phyloP scores from a whole-genome alignment of 1,140 invertebrate genomes.

The Zaprionus ornatus region DNA sequence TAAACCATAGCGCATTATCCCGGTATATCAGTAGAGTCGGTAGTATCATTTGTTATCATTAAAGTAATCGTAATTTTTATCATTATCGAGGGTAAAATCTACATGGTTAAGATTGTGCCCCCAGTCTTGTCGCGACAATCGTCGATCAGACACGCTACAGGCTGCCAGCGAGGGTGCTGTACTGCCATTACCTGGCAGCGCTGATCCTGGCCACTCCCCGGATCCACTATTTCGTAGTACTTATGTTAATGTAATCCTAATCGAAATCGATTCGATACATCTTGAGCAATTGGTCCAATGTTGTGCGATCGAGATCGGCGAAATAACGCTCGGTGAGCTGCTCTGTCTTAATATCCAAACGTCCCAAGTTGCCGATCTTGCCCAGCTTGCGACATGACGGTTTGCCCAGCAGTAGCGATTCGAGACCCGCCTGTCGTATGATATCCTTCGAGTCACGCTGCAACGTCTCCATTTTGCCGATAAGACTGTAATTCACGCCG shows the following conservation, averaged over 20 bases:
- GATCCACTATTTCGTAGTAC: conserved; percentile 85
- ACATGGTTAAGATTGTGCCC: conserved; percentile 77
- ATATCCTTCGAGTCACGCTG: conserved; percentile 88
- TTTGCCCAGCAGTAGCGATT: conserved; percentile 85
- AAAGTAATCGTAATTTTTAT: conserved; percentile 6
- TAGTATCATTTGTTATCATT: conserved; percentile 47
- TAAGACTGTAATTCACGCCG: conserved; percentile 87
- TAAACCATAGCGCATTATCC: conserved; percentile 40
- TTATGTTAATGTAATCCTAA: conserved; percentile 86
- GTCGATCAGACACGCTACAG: conserved; percentile 6
- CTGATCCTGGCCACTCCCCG: conserved; percentile 54
- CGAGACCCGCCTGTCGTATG: conserved; percentile 86
- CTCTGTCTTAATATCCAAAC: conserved; percentile 84
- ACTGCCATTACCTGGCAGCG: neutral
- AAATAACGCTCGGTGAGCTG: conserved; percentile 87
- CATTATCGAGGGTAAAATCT: conserved; percentile 61
- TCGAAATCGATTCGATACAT: conserved; percentile 91
- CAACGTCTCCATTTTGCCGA: conserved; percentile 89
- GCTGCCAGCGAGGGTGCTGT: neutral
- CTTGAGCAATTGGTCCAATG: conserved; percentile 87
- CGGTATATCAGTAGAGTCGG: conserved; percentile 57
- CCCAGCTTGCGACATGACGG: conserved; percentile 85
- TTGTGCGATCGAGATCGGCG: conserved; percentile 85
- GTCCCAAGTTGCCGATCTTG: conserved; percentile 85
- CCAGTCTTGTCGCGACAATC: conserved; percentile 39